Evolutionary conservation across 2,888 invertebrate species (phyloP).

Genomic region (Heliconius hortense): DNA sequence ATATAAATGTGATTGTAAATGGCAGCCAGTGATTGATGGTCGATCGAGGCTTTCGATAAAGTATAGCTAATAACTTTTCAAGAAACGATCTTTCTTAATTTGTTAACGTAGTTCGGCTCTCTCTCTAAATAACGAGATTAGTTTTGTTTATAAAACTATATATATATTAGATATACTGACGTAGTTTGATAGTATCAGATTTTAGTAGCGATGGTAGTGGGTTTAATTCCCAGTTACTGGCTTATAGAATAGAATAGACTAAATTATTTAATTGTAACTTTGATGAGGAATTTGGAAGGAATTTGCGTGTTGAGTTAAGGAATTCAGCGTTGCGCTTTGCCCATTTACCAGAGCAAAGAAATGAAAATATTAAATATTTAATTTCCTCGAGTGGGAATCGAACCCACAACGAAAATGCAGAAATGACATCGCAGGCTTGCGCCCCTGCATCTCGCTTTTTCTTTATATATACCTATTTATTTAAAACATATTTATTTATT

Average conservation of each 20-base stretch:
- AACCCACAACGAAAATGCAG: background rate
- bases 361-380: background rate
- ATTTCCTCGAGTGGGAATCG: background rate
- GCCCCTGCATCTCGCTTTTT: too few relatives aligned
- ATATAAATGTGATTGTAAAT: slow-evolving; percentile 35
- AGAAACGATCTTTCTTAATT: slow-evolving; percentile 29
- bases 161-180: background rate
- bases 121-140: slow-evolving; percentile 20
- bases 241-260: background rate
- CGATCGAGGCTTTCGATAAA: slow-evolving; percentile 27
- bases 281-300: too few relatives aligned
- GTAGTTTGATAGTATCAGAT: background rate
- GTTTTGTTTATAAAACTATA: slow-evolving; percentile 12
- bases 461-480: too few relatives aligned
- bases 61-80: slow-evolving; percentile 31
- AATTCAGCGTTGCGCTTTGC: too few relatives aligned
- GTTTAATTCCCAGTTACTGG: background rate
- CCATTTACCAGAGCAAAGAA: background rate
- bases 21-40: slow-evolving; percentile 42
- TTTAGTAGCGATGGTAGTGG: background rate
- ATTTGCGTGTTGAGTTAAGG: background rate
- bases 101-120: slow-evolving; percentile 3
- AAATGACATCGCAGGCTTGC: too few relatives aligned
- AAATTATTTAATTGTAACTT: background rate
- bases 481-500: background rate